A percentile compares a stretch with the other conserved stretches of the same genome.
Evolutionary conservation across 2,797 vertebrate genomes (phyloP).

Genomic region (Argentina silus): DNA sequence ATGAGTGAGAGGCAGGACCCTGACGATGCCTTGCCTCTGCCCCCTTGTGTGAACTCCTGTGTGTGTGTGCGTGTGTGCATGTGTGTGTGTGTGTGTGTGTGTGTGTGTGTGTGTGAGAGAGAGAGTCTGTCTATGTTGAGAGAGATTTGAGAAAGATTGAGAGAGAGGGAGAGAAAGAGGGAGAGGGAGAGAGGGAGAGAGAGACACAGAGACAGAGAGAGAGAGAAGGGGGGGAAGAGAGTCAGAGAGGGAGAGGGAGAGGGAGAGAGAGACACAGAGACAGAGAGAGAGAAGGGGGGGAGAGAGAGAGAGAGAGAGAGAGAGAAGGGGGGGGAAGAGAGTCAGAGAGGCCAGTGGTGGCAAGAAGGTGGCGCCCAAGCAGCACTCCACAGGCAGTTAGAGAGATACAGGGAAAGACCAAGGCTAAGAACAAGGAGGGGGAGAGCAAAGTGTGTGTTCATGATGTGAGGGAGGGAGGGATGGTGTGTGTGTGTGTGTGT

Average conservation of each 20-base stretch:
- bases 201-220: neutral
- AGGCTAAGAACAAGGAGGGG: neutral
- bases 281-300: slow-evolving; percentile 21
- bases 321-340: slow-evolving; percentile 1
- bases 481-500: neutral
- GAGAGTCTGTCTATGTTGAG: neutral
- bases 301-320: slow-evolving; percentile 1
- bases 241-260: slow-evolving; percentile 3
- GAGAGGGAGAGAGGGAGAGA: neutral
- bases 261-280: slow-evolving; percentile 12
- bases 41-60: neutral
- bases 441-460: neutral
- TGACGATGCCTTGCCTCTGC: slow-evolving; percentile 37
- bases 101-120: neutral
- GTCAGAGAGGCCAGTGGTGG: slow-evolving; percentile 39
- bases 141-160: neutral
- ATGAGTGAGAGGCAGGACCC: slow-evolving; percentile 41
- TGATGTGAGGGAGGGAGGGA: slow-evolving; percentile 5
- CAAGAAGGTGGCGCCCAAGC: slow-evolving; percentile 76
- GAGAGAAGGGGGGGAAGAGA: neutral
- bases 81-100: slow-evolving; percentile 24
- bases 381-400: slow-evolving; percentile 39
- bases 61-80: slow-evolving; percentile 28
- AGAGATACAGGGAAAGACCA: neutral
- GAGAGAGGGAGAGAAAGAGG: neutral